A percentile compares a stretch with the other conserved stretches of the same genome.
Evolutionary conservation across 2,113 vertebrate species (phyloP).

Genomic region (Micromys minutus): DNA sequence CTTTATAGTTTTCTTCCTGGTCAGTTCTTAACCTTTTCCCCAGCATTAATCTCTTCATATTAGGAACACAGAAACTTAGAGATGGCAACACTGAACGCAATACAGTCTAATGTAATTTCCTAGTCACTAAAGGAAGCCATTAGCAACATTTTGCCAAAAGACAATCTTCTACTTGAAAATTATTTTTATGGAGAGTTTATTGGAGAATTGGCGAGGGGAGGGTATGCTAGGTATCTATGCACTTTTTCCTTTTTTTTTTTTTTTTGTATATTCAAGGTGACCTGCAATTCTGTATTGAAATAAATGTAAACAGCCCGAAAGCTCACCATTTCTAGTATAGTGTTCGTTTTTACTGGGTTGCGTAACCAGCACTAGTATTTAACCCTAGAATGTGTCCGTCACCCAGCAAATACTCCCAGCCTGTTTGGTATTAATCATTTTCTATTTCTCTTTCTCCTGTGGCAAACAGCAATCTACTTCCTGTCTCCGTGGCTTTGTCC

Average conservation of each 20-base stretch:
- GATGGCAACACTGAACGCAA: slow-evolving; percentile 54
- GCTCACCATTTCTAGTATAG: not conserved
- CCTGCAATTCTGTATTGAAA: slow-evolving; percentile 16
- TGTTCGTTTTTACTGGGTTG: not conserved
- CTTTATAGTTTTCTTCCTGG: slow-evolving; percentile 26
- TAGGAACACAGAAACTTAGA: slow-evolving; percentile 32
- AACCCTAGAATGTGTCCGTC: slow-evolving; percentile 51
- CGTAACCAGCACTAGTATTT: not conserved
- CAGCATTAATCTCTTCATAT: not conserved
- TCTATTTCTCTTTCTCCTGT: not conserved
- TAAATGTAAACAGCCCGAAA: slow-evolving; percentile 42
- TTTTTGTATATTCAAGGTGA: slow-evolving; percentile 34
- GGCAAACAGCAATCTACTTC: slow-evolving; percentile 46
- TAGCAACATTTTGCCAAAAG: slow-evolving; percentile 39
- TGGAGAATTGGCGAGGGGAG: slow-evolving; percentile 26
- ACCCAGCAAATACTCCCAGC: not conserved
- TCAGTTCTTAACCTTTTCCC: slow-evolving; percentile 21
- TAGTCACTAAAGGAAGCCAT: slow-evolving; percentile 42
- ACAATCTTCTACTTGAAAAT: slow-evolving; percentile 61
- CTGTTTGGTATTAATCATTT: slow-evolving; percentile 41
- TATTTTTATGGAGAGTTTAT: slow-evolving; percentile 1
- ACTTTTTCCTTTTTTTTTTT: too few relatives aligned
- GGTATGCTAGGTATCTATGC: not conserved
- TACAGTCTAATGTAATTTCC: slow-evolving; percentile 60
- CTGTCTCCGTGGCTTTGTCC: slow-evolving; percentile 37